Evolutionary conservation across 2,113 vertebrate species (phyloP).

Genomic region (Mystacornis crossleyi): DNA sequence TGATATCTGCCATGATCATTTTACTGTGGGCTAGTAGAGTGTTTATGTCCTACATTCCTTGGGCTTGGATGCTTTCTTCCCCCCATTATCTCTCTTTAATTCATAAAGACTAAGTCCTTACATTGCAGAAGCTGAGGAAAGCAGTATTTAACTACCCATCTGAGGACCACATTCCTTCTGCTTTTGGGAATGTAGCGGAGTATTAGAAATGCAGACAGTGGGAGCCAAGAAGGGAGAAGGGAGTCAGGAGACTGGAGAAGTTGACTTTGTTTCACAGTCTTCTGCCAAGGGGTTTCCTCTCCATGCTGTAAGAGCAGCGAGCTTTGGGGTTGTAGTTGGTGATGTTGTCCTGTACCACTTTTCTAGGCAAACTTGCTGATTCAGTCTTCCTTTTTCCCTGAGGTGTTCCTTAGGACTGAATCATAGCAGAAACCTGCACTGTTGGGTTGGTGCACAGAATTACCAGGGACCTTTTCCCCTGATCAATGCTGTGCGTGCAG

Average conservation of each 20-base stretch:
- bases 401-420: not conserved
- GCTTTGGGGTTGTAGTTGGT: not conserved
- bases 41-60: not conserved
- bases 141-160: not conserved
- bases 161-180: not conserved
- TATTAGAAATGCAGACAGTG: not conserved
- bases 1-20: not conserved
- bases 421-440: not conserved
- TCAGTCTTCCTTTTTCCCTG: not conserved
- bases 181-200: not conserved
- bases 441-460: not conserved
- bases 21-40: not conserved
- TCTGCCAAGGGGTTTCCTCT: not conserved
- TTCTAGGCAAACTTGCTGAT: not conserved
- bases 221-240: not conserved
- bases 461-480: not conserved
- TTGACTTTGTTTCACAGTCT: not conserved
- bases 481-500: not conserved
- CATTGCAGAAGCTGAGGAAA: not conserved
- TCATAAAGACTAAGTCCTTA: not conserved
- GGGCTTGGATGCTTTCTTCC: not conserved
- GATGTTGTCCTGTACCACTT: rapidly evolving
- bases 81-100: not conserved
- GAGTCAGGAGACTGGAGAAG: not conserved
- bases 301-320: rapidly evolving